phyloP scores from a whole-genome alignment of 2,797 vertebrate genomes.

The Scleropages formosus region DNA sequence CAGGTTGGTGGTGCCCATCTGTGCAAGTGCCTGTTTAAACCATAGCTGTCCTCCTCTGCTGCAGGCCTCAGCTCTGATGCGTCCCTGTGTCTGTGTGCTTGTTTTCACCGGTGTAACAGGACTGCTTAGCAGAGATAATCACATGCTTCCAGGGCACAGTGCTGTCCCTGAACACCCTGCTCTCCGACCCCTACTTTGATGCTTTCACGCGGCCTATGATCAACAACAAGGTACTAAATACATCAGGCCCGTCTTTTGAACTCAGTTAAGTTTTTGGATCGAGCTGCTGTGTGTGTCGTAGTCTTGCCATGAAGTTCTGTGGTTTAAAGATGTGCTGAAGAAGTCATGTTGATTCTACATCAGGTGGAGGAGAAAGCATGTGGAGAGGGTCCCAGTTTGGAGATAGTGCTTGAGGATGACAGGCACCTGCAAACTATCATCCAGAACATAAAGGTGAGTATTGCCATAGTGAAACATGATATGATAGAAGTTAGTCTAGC shows the following conservation, averaged over 20 bases:
- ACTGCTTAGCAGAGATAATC: constrained; percentile 64
- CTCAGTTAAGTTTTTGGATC: background rate
- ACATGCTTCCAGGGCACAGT: constrained; percentile 65
- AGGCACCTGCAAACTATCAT: constrained; percentile 63
- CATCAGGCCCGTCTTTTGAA: background rate
- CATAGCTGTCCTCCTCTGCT: background rate
- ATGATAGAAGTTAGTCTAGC: background rate
- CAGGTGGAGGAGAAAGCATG: constrained; percentile 61
- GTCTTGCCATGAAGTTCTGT: background rate
- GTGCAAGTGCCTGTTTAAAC: background rate
- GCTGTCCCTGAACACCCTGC: constrained; percentile 68
- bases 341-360: constrained; percentile 16
- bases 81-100: background rate
- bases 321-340: constrained; percentile 17
- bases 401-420: constrained; percentile 72
- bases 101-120: constrained; percentile 52
- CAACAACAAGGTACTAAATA: constrained; percentile 55
- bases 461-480: background rate
- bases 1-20: constrained; percentile 62
- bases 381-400: constrained; percentile 67
- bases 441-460: constrained; percentile 69
- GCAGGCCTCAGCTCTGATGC: background rate
- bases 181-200: constrained; percentile 69
- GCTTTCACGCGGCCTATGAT: constrained; percentile 65
- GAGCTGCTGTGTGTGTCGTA: background rate